Percentiles rank a stretch among this genome's conserved stretches.
phyloP scores from a whole-genome alignment of 92 coral and sea anemone species.

The Zoanthus gigantus region DNA sequence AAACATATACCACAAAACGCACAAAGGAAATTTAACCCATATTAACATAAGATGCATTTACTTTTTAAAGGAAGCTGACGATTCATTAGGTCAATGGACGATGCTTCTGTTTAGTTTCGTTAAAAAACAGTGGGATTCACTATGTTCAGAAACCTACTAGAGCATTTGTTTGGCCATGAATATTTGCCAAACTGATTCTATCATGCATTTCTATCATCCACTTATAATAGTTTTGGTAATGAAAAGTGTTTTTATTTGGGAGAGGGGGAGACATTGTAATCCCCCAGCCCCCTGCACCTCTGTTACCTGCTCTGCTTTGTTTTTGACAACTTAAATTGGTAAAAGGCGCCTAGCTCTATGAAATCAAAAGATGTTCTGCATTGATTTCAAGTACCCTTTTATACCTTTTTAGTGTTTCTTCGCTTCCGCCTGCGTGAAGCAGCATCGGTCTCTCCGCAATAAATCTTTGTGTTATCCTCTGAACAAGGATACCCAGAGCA shows the following conservation, averaged over 20 bases:
- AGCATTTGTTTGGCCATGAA: not conserved
- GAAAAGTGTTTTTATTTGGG: not conserved
- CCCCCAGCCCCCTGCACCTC: too few relatives aligned
- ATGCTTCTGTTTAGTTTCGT: not conserved
- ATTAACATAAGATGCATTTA: too few relatives aligned
- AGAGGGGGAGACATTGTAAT: too few relatives aligned
- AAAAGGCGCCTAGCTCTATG: too few relatives aligned
- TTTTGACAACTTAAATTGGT: too few relatives aligned
- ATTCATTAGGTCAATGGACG: not conserved
- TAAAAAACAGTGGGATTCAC: not conserved
- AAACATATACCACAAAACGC: not conserved
- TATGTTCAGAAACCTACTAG: not conserved
- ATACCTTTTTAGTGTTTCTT: conserved; percentile 60
- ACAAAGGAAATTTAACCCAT: too few relatives aligned
- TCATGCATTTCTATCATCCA: not conserved
- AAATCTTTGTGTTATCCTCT: conserved; percentile 41
- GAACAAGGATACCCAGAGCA: conserved; percentile 13
- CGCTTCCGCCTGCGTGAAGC: conserved; percentile 64
- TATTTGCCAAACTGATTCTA: too few relatives aligned
- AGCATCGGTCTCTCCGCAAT: conserved; percentile 71
- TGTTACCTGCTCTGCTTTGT: too few relatives aligned
- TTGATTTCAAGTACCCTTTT: too few relatives aligned
- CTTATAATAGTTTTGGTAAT: not conserved
- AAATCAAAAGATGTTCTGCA: too few relatives aligned
- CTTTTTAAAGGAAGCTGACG: too few relatives aligned